Conservation (phyloP, 2,113 vertebrate genomes). For the Mus pahari region DNA sequence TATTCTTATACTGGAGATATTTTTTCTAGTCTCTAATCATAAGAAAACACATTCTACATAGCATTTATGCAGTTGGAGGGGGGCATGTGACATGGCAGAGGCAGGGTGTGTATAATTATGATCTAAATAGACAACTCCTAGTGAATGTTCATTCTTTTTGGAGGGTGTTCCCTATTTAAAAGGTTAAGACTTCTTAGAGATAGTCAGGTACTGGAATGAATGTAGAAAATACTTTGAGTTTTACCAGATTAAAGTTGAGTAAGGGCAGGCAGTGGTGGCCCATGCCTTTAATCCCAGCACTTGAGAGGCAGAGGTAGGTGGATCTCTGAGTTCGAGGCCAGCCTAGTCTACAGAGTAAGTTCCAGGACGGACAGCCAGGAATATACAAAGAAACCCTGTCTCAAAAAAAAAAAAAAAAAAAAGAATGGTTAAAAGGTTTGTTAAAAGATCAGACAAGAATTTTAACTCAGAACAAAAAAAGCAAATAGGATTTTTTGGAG, state of each 20-base stretch:
- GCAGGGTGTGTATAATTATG: conserved; percentile 21
- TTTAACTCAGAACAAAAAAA: neutral
- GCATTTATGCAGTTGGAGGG: conserved; percentile 4
- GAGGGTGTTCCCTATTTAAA: neutral
- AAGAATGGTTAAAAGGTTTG: neutral
- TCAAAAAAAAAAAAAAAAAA: too few species aligned
- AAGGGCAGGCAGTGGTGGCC: too few species aligned
- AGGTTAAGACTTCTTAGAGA: conserved; percentile 48
- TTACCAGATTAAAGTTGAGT: conserved; percentile 29
- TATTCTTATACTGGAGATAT: neutral
- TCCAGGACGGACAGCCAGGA: too few species aligned
- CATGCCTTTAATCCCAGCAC: too few species aligned
- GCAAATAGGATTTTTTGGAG: conserved; percentile 28
- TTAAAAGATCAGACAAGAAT: conserved; percentile 34
- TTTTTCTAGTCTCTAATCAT: conserved; percentile 54
- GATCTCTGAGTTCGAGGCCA: too few species aligned
- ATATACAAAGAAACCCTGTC: too few species aligned
- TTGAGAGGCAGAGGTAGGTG: too few species aligned
- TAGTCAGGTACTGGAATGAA: neutral
- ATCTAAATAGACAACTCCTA: conserved; percentile 2
- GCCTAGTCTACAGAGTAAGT: too few species aligned
- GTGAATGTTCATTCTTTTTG: conserved; percentile 1
- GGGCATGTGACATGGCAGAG: neutral
- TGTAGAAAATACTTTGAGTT: conserved; percentile 29
- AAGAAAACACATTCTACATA: conserved; percentile 11